Percentiles rank a stretch among this genome's conserved stretches.
These are phyloP conservation scores for Harlomillsia oculata DNA, from an alignment of 1,140 invertebrate genomes.

Conservation along the genomic window DNA sequence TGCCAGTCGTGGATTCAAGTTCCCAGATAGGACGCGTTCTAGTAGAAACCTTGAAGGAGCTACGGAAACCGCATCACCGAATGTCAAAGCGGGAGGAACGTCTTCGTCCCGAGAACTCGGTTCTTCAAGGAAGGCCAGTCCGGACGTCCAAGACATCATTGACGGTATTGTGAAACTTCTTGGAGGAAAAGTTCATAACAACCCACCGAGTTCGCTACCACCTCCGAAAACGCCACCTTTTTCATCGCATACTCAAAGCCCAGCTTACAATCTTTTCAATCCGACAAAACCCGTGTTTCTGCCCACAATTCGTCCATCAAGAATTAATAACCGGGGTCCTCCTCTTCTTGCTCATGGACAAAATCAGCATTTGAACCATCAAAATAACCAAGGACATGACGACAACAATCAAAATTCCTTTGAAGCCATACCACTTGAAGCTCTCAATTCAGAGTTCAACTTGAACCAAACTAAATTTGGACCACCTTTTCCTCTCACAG, in stretches of 20 bases:
- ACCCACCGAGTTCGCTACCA: conserved; percentile 29
- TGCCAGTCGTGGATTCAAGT: no score
- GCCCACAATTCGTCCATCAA: conserved; percentile 39
- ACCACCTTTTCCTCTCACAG: conserved; percentile 28
- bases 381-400: not conserved
- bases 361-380: conserved; percentile 7
- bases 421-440: conserved; percentile 34
- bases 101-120: conserved; percentile 5
- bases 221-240: conserved; percentile 43
- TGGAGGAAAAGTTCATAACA: conserved; percentile 70
- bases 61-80: no score
- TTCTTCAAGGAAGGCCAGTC: conserved; percentile 45
- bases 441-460: conserved; percentile 22
- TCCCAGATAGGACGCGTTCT: no score
- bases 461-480: conserved; percentile 24
- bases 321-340: conserved; percentile 81
- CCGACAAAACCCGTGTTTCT: conserved; percentile 43
- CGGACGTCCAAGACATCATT: conserved; percentile 82
- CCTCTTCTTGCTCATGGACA: conserved; percentile 52
- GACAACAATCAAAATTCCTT: conserved; percentile 21
- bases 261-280: conserved; percentile 33
- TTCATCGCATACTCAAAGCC: conserved; percentile 33
- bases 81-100: no score
- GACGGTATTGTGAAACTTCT: conserved; percentile 78
- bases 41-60: no score